Conservation (phyloP, 2,888 invertebrate species). For the Sialis fuliginosa region DNA sequence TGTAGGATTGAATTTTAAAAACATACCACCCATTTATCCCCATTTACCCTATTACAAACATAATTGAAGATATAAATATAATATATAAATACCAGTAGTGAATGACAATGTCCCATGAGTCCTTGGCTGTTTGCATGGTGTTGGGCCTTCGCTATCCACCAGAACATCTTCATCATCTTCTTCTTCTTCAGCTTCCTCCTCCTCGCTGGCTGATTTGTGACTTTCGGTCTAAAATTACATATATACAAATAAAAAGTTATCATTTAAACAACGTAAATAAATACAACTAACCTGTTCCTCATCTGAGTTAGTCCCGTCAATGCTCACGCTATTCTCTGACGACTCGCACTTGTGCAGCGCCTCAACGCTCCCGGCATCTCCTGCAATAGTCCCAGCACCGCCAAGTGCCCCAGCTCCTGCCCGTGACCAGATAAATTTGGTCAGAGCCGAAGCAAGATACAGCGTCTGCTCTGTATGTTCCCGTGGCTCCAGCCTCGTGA, state of each 20-base stretch:
- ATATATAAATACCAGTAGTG: too few relatives aligned
- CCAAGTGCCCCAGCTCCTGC: conserved; percentile 25
- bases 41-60: too few relatives aligned
- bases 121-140: conserved; percentile 31
- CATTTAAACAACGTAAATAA: background rate
- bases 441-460: conserved; percentile 74
- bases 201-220: conserved; percentile 29
- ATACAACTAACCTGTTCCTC: conserved; percentile 37
- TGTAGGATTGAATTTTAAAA: too few relatives aligned
- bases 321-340: conserved; percentile 63
- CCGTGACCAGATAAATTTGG: conserved; percentile 82
- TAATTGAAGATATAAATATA: too few relatives aligned
- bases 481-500: conserved; percentile 76
- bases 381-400: conserved; percentile 20
- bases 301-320: conserved; percentile 65
- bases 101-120: conserved; percentile 6
- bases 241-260: too few relatives aligned
- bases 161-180: conserved; percentile 25
- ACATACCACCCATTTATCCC: too few relatives aligned
- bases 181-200: conserved; percentile 25
- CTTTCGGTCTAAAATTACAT: conserved; percentile 28
- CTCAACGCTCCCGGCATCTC: conserved; percentile 23
- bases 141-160: conserved; percentile 26
- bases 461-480: conserved; percentile 87
- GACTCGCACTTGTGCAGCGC: conserved; percentile 40